Conservation (phyloP, 2,888 invertebrate species). For the Ganaspis brasiliensis region DNA sequence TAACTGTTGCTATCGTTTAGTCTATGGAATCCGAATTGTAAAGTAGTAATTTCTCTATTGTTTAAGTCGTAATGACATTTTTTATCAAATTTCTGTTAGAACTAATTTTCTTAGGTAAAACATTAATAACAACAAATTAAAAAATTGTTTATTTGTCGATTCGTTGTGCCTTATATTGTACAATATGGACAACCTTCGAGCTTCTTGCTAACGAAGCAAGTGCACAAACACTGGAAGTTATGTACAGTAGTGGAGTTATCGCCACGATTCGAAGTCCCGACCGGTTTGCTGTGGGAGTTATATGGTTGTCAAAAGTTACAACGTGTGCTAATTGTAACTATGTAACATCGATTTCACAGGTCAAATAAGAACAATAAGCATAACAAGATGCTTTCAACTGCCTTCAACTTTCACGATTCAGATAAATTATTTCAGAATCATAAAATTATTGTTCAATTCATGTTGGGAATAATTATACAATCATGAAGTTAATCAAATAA, state of each 20-base stretch:
- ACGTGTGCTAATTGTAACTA: constrained; percentile 35
- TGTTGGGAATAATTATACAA: no score
- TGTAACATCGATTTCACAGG: background rate
- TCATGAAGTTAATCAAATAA: no score
- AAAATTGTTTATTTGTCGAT: background rate
- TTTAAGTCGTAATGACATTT: no score
- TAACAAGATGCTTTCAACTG: background rate
- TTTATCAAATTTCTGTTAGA: no score
- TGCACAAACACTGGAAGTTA: constrained; percentile 61
- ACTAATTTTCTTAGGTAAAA: no score
- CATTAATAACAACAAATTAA: no score
- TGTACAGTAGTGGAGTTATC: constrained; percentile 55
- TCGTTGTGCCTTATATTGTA: constrained; percentile 1
- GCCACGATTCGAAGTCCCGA: constrained; percentile 54
- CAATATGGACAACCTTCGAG: background rate
- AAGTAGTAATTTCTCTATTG: no score
- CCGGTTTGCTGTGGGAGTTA: constrained; percentile 56
- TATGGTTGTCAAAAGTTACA: constrained; percentile 45
- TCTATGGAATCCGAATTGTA: no score
- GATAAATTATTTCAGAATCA: background rate
- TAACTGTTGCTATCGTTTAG: no score
- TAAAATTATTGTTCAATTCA: background rate
- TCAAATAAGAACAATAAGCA: constrained; percentile 26
- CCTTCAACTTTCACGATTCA: background rate
- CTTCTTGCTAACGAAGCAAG: constrained; percentile 57